Base-by-base conservation (phyloP, 2,797 vertebrate species). In the Tapirus indicus region DNA sequence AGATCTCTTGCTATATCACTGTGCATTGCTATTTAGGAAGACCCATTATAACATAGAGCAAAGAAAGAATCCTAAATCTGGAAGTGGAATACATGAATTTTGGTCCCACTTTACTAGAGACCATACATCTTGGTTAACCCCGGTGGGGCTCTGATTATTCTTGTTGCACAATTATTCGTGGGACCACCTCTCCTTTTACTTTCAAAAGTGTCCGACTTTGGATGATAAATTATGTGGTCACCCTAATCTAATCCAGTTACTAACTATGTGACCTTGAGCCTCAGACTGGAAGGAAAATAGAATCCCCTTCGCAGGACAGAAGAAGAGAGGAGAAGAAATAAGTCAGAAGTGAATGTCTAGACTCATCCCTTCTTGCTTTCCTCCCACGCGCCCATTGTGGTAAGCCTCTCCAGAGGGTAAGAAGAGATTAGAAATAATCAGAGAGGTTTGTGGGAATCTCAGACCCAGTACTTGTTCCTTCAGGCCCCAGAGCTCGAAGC, bases 51-150 rank as follows among this genome's bases (percentile, higher is more conserved):
- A 83, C 21, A 41, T 17, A 66, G 38, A 54, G 56, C 41, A 92
- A 88, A 62, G 32, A 77, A 94, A 49, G 38, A 94, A 88, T 54
- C 75, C 29, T 95, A 79, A 79, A 71, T 82, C 21, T 92, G 49
- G 10, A 88, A 56, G 38, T 68, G 41, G 32, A 18, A 49, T 69
- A 54, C 14, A 21, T 72, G 41, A 78, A 41, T 82, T 91, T 69
- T 71, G 12, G 62, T 56, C 27, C n/a, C 44, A 64, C 9, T 54
- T 88, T 86, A 62, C n/a, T 82, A 35, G 54, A 86, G n/a, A 72
- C 14, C 5, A 3, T 3, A 21, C 7, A 14, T 82, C 17, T 82
- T 74, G 66, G 47, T 25, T 86, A 80, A 60, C 25, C 18, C 11
- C 77, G 20, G 44, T 62, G 29, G 69, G 44, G 27, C 5, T 87